phyloP scores from a whole-genome alignment of 2,797 vertebrate genomes.

The Acanthurus lineatus region DNA sequence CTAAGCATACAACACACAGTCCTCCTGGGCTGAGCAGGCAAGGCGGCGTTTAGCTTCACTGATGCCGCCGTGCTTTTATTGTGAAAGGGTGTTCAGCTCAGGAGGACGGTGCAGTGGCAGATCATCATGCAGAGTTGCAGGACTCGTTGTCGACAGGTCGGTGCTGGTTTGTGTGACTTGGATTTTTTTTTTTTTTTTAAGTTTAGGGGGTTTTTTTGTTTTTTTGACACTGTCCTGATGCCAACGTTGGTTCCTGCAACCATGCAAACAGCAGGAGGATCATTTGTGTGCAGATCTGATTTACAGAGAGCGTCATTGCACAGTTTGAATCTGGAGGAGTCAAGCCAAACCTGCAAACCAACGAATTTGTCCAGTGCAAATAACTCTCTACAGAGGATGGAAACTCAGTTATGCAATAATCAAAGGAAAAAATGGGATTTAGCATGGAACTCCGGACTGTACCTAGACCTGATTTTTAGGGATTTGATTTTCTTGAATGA shows the following conservation, averaged over 20 bases:
- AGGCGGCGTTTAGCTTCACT: background rate
- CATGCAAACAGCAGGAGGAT: constrained; percentile 40
- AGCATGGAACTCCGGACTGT: constrained; percentile 65
- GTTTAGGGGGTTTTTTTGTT: background rate
- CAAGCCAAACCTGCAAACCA: constrained; percentile 80
- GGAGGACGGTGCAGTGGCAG: constrained; percentile 57
- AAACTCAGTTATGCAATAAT: constrained; percentile 67
- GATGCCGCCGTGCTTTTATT: background rate
- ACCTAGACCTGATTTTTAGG: constrained; percentile 30
- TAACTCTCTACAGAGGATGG: constrained; percentile 50
- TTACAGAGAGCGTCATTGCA: constrained; percentile 37
- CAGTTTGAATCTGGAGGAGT: constrained; percentile 75
- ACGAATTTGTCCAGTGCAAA: constrained; percentile 56
- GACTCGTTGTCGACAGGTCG: constrained; percentile 58
- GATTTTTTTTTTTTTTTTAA: background rate
- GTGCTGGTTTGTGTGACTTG: background rate
- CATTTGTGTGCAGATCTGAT: constrained; percentile 37
- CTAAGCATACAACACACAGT: constrained; percentile 72
- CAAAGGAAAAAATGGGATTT: constrained; percentile 38
- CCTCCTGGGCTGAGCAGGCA: constrained; percentile 55
- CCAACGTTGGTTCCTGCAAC: constrained; percentile 60
- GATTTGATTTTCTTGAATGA: background rate
- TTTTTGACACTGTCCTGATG: constrained; percentile 55
- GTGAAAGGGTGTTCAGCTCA: constrained; percentile 31
- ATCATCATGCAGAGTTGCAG: constrained; percentile 78